Percentiles rank a stretch among this genome's conserved stretches.
These are phyloP conservation scores for Odontomyia ornata DNA, from an alignment of 2,888 invertebrate genomes.

Conservation along the genomic window DNA sequence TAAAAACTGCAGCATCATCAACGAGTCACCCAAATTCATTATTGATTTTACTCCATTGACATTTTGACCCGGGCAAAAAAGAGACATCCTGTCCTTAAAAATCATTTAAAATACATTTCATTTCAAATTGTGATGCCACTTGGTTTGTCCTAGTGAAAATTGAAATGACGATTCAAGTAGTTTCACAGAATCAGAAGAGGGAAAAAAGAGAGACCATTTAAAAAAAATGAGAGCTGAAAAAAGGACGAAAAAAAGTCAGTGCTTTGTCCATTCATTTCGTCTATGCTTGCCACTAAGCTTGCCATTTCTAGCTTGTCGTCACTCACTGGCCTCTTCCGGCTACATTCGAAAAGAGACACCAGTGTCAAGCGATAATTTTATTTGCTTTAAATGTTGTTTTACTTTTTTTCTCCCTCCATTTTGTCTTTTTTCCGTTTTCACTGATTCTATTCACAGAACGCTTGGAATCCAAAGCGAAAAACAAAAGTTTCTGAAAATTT, in stretches of 20 bases:
- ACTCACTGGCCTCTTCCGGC: too few relatives aligned
- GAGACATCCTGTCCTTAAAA: slow-evolving; percentile 7
- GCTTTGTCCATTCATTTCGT: too few relatives aligned
- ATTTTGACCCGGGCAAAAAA: not conserved
- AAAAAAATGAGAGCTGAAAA: not conserved
- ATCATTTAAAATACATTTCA: slow-evolving; percentile 26
- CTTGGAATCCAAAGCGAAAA: not conserved
- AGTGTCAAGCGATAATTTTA: not conserved
- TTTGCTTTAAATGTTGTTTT: slow-evolving; percentile 8
- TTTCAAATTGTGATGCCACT: slow-evolving; percentile 19
- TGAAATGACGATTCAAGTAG: slow-evolving; percentile 23
- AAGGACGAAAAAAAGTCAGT: not conserved
- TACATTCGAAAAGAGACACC: too few relatives aligned
- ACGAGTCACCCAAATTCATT: not conserved
- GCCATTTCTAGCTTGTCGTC: too few relatives aligned
- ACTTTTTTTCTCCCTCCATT: not conserved
- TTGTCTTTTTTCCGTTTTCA: not conserved
- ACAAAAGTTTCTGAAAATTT: slow-evolving; percentile 19
- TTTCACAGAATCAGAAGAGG: not conserved
- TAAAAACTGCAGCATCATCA: too few relatives aligned
- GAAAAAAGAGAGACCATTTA: too few relatives aligned
- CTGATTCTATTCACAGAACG: too few relatives aligned
- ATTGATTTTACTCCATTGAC: not conserved
- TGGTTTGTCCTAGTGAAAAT: not conserved
- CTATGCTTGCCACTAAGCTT: too few relatives aligned